Percentiles rank a stretch among this genome's conserved stretches.
Conservation (phyloP, 2,797 vertebrate species). For the Pogoniulus pusillus region DNA sequence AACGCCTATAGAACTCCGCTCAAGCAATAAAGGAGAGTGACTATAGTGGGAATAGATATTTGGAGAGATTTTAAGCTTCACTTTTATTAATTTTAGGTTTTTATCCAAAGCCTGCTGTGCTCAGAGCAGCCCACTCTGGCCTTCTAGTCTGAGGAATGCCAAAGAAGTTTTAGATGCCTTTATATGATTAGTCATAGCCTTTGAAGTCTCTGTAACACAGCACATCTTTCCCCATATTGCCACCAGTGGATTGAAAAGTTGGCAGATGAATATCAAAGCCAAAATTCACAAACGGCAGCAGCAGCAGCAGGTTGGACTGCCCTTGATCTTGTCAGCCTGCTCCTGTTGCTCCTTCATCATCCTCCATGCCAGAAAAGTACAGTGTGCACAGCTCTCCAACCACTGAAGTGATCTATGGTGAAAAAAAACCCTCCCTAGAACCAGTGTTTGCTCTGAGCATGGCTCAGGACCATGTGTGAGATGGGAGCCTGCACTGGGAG, state of each 20-base stretch:
- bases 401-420: not conserved
- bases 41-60: not conserved
- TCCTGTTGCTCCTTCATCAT: not conserved
- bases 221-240: fast-evolving
- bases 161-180: not conserved
- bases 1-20: not conserved
- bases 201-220: not conserved
- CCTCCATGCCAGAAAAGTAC: not conserved
- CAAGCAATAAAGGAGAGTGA: not conserved
- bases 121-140: not conserved
- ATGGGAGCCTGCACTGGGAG: not conserved
- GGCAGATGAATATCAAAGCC: not conserved
- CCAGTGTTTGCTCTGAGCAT: not conserved
- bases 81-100: not conserved
- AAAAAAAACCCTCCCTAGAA: not conserved
- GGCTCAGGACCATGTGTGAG: fast-evolving
- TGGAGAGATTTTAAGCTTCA: not conserved
- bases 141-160: not conserved
- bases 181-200: not conserved
- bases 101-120: not conserved
- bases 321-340: not conserved
- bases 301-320: not conserved
- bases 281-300: not conserved
- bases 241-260: not conserved
- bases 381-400: fast-evolving